Evolutionary conservation across 2,113 vertebrate species (phyloP), one percentile per base, ranked within the genome.

Genomic region (Chloebia gouldiae): DNA sequence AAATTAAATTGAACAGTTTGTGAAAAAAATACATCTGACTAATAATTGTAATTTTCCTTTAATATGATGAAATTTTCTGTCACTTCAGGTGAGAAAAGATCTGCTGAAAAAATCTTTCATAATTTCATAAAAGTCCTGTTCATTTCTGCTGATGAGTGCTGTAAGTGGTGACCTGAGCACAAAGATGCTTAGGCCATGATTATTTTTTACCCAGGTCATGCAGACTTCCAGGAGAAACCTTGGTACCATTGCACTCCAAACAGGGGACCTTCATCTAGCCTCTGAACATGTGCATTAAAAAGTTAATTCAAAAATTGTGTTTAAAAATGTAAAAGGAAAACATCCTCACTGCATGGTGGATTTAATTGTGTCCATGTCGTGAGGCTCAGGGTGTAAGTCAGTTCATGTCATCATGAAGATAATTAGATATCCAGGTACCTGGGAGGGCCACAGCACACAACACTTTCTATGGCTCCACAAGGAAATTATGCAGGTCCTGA

Each of bases 251-350:
- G 16, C 23, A 20, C 27, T 70, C 27, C 47, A 53, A 40, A 54
- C 0, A 56, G 23, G 19, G 54, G 11, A 71, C 7, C 4, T 53
- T 51, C 19, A 16, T 42, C 22, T 44, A 50, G 11, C 3, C 49
- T 33, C 13, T 5, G 7, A 76, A 72, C 1, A 27, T 0, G 0
- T 39, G 23, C 1, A 35, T 44, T 35, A 56, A 75, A 75, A 78
- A 14, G 4, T 15, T 50, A 61, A 66, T 35, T 79, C 37, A 2
- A 81, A 77, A 84, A 40, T 15, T 10, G 4, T 15, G 14, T 49
- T 72, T 23, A 23, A 66, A 89, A 47, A 57, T 20, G 14, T 50
- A 8, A 70, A 81, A 31, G 59, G 2, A 81, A 78, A 3, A 25
- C n/a, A 30, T 35, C 5, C 4, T 50, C 9, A 33, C 22, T 54